Percentiles rank a stretch among this genome's conserved stretches.
phyloP scores from a whole-genome alignment of 2,113 vertebrate genomes.

The Elephantulus edwardii region DNA sequence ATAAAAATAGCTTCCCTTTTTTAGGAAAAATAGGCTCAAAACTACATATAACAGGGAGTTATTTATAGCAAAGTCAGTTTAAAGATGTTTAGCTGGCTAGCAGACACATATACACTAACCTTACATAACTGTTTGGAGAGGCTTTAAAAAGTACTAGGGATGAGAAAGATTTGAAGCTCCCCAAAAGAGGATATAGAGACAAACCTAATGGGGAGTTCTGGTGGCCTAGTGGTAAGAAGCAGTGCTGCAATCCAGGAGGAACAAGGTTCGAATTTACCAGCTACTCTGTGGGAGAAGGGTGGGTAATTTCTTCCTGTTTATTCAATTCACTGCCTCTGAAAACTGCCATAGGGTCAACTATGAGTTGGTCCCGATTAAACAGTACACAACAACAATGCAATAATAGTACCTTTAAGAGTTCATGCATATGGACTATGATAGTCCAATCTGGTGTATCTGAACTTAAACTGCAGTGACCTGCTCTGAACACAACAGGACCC shows the following conservation, averaged over 20 bases:
- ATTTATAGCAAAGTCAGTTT: slow-evolving; percentile 62
- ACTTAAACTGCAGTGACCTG: slow-evolving; percentile 66
- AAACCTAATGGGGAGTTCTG: too few relatives aligned
- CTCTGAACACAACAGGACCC: slow-evolving; percentile 79
- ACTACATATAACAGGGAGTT: slow-evolving; percentile 39
- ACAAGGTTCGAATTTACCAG: too few relatives aligned
- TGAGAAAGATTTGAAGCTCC: background rate
- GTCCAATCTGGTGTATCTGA: slow-evolving; percentile 74
- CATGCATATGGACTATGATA: background rate
- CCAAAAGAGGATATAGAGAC: background rate
- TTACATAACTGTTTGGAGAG: slow-evolving; percentile 41
- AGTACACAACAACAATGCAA: too few relatives aligned
- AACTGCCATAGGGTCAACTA: too few relatives aligned
- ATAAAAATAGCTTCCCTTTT: slow-evolving; percentile 66
- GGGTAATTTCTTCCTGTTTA: too few relatives aligned
- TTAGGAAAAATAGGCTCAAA: slow-evolving; percentile 47
- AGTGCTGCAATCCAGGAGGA: too few relatives aligned
- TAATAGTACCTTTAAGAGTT: background rate
- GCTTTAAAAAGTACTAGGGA: slow-evolving; percentile 19
- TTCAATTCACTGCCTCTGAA: too few relatives aligned
- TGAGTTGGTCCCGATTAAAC: too few relatives aligned
- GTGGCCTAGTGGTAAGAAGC: too few relatives aligned
- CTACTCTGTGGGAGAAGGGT: too few relatives aligned
- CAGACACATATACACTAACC: background rate
- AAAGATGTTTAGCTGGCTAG: background rate